Percentiles rank a stretch among this genome's conserved stretches.
phyloP scores from a whole-genome alignment of 1,140 invertebrate genomes.

The Drosophila orosa region DNA sequence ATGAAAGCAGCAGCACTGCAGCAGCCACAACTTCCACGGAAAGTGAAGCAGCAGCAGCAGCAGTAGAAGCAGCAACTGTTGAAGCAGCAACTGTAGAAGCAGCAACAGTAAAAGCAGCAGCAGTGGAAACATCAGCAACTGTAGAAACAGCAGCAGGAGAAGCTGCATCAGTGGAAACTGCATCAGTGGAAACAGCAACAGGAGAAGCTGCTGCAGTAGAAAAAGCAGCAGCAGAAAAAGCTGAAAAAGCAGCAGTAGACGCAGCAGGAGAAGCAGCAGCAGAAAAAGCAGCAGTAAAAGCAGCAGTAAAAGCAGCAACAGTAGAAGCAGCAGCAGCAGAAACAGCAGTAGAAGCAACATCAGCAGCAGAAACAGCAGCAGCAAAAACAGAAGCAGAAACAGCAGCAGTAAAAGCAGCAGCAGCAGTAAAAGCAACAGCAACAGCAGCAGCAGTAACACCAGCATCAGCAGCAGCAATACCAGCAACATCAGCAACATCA shows the following conservation, averaged over 20 bases:
- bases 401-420: too few species aligned
- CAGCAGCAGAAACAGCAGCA: conserved; percentile 14
- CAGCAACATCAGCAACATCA: conserved; percentile 16
- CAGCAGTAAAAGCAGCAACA: conserved; percentile 14
- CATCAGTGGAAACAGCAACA: too few species aligned
- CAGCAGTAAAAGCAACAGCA: conserved; percentile 12
- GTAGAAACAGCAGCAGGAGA: too few species aligned
- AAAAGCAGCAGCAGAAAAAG: too few species aligned
- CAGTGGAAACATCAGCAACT: conserved; percentile 6
- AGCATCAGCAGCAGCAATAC: conserved; percentile 12
- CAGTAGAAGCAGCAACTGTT: too few species aligned
- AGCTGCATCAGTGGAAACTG: too few species aligned
- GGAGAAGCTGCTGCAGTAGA: too few species aligned
- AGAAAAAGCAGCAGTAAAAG: conserved; percentile 8
- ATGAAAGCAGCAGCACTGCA: conserved; percentile 32
- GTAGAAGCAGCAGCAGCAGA: too few species aligned
- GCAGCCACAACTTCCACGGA: conserved; percentile 9
- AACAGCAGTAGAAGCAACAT: too few species aligned
- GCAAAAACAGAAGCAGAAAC: too few species aligned
- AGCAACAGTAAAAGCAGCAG: conserved; percentile 20
- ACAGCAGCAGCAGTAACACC: conserved; percentile 10
- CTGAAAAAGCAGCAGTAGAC: too few species aligned
- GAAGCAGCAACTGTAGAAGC: too few species aligned
- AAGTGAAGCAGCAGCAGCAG: conserved; percentile 1
- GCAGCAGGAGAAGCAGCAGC: conserved; percentile 2